Percentiles rank a stretch among this genome's conserved stretches.
phyloP scores from a whole-genome alignment of 2,113 vertebrate genomes.

The Lamprotornis superbus region DNA sequence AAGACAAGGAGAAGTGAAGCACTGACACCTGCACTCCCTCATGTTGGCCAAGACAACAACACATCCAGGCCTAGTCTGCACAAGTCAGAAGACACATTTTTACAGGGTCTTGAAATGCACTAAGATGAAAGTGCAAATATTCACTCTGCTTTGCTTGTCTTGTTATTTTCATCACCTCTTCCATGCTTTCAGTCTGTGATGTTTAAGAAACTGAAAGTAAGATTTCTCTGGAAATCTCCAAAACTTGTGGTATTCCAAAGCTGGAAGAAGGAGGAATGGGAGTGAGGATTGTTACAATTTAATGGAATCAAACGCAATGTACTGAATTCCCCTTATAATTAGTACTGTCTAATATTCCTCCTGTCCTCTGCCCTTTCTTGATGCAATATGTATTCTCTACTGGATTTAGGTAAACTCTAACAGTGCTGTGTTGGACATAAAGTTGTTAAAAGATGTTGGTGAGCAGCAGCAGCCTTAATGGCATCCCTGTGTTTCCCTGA shows the following conservation, averaged over 20 bases:
- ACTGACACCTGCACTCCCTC: not conserved
- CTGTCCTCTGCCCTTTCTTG: not conserved
- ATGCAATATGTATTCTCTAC: not conserved
- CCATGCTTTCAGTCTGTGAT: not conserved
- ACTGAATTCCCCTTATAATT: not conserved
- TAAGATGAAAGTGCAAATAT: not conserved
- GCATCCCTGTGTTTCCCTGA: fast-evolving
- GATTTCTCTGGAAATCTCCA: not conserved
- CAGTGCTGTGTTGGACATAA: not conserved
- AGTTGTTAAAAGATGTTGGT: not conserved
- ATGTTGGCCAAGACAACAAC: not conserved
- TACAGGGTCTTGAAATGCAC: not conserved
- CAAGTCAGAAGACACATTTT: not conserved
- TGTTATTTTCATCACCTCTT: not conserved
- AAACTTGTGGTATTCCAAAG: not conserved
- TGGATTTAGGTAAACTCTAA: not conserved
- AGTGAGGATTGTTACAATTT: not conserved
- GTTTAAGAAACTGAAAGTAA: not conserved
- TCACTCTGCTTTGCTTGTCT: not conserved
- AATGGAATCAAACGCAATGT: not conserved
- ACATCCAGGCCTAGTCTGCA: not conserved
- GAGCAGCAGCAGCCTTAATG: not conserved
- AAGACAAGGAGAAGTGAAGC: not conserved
- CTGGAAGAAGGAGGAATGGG: not conserved
- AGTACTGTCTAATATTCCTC: not conserved